These are phyloP conservation scores for Mixornis gularis DNA, from an alignment of 2,113 vertebrate genomes.

Conservation along the genomic window DNA sequence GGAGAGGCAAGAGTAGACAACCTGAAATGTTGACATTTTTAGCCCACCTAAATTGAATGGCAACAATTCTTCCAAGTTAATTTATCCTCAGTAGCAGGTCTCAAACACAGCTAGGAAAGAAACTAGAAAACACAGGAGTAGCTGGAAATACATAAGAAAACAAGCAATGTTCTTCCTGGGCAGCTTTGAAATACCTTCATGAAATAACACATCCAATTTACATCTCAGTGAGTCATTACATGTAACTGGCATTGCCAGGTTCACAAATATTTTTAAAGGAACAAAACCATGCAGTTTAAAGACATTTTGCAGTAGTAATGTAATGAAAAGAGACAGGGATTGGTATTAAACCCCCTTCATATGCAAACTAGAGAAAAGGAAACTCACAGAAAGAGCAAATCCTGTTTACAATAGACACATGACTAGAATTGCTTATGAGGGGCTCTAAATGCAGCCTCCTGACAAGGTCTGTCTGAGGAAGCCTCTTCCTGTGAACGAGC, in stretches of 20 bases:
- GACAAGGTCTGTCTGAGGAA: background rate
- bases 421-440: background rate
- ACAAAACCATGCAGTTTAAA: slow-evolving; percentile 19
- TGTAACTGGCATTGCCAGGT: background rate
- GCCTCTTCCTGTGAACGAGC: background rate
- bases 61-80: background rate
- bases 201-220: slow-evolving; percentile 7
- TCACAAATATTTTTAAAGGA: slow-evolving; percentile 23
- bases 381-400: slow-evolving; percentile 30
- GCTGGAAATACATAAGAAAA: background rate
- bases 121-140: background rate
- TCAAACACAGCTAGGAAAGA: background rate
- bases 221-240: background rate
- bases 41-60: background rate
- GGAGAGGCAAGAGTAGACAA: background rate
- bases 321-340: slow-evolving; percentile 1
- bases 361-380: slow-evolving; percentile 34
- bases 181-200: slow-evolving; percentile 37
- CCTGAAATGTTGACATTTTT: background rate
- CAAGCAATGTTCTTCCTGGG: background rate
- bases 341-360: background rate
- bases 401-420: slow-evolving; percentile 35
- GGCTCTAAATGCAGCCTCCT: slow-evolving; percentile 12
- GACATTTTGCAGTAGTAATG: background rate
- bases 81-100: background rate